Conservation (phyloP, 37 sponge, comb jelly and placozoan genomes). For the Beroe ovata region DNA sequence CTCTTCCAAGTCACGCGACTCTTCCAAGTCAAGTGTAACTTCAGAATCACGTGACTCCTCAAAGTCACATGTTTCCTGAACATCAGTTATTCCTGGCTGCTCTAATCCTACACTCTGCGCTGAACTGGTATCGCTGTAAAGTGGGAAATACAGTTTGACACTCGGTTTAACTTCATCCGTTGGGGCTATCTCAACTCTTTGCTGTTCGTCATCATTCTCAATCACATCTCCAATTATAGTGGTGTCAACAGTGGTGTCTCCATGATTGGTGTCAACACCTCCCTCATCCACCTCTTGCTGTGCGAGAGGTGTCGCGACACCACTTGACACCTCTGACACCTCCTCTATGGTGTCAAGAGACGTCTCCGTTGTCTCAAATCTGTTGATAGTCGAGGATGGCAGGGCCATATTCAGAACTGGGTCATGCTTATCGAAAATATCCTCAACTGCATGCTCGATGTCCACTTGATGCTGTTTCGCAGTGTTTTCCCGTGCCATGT, state of each 20-base stretch:
- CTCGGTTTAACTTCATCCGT: conserved; percentile 7
- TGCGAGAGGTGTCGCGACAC: neutral
- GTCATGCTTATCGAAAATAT: conserved; percentile 22
- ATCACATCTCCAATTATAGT: neutral
- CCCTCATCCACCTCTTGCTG: neutral
- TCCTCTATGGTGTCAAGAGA: neutral
- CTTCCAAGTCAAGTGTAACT: no score
- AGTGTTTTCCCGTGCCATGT: neutral
- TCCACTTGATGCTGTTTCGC: conserved; percentile 36
- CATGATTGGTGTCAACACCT: neutral
- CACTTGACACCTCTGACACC: neutral
- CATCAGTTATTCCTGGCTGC: no score
- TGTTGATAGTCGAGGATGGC: neutral
- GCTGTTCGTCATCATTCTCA: neutral
- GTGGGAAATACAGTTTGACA: conserved; percentile 51
- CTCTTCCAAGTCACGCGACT: no score
- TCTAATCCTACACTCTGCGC: no score
- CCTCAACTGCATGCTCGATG: conserved; percentile 64
- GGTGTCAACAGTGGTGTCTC: no score
- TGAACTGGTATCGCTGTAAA: conserved; percentile 5
- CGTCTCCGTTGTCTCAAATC: neutral
- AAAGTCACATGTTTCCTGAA: no score
- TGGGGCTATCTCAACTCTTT: no score
- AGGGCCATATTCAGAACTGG: neutral
- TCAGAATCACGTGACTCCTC: no score